Evolutionary conservation across 2,888 invertebrate species (phyloP).

Genomic region (Lepetodrilus schrolli): DNA sequence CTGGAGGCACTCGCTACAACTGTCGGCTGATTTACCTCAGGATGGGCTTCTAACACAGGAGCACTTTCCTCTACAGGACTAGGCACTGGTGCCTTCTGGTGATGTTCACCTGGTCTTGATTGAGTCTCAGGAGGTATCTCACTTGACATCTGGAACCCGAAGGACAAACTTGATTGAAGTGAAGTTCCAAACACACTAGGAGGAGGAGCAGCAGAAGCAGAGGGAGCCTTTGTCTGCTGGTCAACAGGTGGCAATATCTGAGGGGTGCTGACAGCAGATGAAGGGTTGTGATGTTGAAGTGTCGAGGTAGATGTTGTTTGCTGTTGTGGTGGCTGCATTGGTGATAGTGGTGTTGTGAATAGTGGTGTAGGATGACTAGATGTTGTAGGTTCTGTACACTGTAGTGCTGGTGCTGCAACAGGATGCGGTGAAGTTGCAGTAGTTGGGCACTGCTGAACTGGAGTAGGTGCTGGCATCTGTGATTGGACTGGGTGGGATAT

Average conservation of each 20-base stretch:
- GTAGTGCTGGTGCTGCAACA: not conserved
- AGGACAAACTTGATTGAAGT: not conserved
- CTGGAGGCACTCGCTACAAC: not conserved
- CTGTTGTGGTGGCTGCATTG: constrained; percentile 2
- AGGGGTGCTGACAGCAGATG: not conserved
- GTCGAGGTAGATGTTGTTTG: constrained; percentile 18
- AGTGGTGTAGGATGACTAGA: not conserved
- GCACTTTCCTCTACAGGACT: not conserved
- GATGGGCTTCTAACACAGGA: not conserved
- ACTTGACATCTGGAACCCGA: not conserved
- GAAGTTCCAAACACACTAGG: too few species aligned
- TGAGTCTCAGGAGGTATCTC: not conserved
- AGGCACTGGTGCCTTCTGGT: too few species aligned
- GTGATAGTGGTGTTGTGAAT: not conserved
- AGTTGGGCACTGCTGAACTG: not conserved
- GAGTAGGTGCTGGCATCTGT: not conserved
- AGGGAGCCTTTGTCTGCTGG: not conserved
- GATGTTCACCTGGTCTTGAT: not conserved
- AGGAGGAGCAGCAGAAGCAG: too few species aligned
- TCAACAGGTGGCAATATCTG: not conserved
- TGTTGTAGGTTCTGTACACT: not conserved
- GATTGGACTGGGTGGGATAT: not conserved
- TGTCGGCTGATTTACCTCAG: not conserved
- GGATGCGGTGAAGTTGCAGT: not conserved
- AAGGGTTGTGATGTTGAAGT: not conserved